Percentiles rank a stretch among this genome's conserved stretches.
phyloP scores from a whole-genome alignment of 1,140 invertebrate species.

The Aphaenogaster ashmeadi region DNA sequence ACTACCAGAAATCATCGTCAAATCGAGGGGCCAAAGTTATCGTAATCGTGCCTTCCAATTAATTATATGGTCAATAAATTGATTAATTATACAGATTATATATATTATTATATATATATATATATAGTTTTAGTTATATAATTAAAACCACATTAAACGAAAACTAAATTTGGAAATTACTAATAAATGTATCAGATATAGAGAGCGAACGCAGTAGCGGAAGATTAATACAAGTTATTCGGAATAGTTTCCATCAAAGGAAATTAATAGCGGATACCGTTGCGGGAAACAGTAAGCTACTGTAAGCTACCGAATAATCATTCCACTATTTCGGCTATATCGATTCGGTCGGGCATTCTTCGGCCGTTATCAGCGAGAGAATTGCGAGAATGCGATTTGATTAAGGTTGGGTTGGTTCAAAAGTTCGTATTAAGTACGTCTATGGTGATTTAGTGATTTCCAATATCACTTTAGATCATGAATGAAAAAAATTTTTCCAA shows the following conservation, averaged over 20 bases:
- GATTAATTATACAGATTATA: background rate
- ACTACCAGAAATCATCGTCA: too few relatives aligned
- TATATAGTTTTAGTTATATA: too few relatives aligned
- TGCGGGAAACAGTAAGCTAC: slow-evolving; percentile 20
- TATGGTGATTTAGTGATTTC: background rate
- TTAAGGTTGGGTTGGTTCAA: background rate
- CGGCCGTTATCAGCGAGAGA: slow-evolving; percentile 24
- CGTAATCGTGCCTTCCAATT: background rate
- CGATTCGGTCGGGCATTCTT: background rate
- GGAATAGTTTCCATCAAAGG: slow-evolving; percentile 48
- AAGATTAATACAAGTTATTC: slow-evolving; percentile 44
- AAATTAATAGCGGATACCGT: slow-evolving; percentile 32
- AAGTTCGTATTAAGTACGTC: slow-evolving; percentile 1
- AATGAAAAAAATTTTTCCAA: slow-evolving; percentile 7
- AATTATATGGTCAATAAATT: background rate
- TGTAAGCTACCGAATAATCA: slow-evolving; percentile 40
- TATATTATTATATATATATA: background rate
- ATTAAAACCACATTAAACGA: background rate
- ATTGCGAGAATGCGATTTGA: slow-evolving; percentile 43
- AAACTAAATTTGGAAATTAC: background rate
- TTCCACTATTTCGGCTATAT: slow-evolving; percentile 35
- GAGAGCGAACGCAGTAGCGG: background rate
- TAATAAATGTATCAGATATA: background rate
- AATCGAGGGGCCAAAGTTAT: too few relatives aligned
- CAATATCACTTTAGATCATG: background rate